Percentiles rank a stretch among this genome's conserved stretches.
Evolutionary conservation across 2,113 vertebrate genomes (phyloP).

Genomic region (Cephalopterus ornatus): DNA sequence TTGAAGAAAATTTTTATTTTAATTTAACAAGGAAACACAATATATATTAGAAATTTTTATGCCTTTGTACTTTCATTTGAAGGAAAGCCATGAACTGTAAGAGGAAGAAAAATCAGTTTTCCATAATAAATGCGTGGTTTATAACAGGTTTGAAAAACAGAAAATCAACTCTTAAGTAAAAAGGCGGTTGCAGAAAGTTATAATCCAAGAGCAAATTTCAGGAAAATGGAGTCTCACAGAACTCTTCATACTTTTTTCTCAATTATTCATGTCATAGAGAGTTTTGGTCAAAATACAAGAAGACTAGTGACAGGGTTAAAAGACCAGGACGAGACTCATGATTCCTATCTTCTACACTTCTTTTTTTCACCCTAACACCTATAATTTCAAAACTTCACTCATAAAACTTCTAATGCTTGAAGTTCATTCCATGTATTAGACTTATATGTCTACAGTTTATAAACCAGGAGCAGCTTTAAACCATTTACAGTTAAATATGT

Average conservation of each 20-base stretch:
- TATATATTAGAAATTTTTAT: background rate
- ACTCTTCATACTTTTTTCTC: background rate
- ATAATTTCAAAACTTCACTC: background rate
- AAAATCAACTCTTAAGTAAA: background rate
- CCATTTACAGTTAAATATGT: background rate
- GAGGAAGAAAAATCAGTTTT: background rate
- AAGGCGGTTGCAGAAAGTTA: background rate
- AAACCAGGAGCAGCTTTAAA: background rate
- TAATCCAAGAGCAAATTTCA: background rate
- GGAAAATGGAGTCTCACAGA: background rate
- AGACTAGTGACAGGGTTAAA: background rate
- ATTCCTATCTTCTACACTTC: background rate
- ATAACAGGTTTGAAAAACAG: background rate
- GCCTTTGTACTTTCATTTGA: background rate
- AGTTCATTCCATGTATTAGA: background rate
- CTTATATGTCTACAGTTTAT: background rate
- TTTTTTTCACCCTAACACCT: background rate
- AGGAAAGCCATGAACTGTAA: background rate
- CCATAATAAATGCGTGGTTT: background rate
- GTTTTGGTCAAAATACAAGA: background rate
- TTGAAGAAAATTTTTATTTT: background rate
- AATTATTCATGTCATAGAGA: background rate
- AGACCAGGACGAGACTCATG: background rate
- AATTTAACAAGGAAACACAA: background rate
- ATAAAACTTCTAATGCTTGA: background rate